phyloP scores from a whole-genome alignment of 2,888 invertebrate genomes.

The Oeneis ivallda region DNA sequence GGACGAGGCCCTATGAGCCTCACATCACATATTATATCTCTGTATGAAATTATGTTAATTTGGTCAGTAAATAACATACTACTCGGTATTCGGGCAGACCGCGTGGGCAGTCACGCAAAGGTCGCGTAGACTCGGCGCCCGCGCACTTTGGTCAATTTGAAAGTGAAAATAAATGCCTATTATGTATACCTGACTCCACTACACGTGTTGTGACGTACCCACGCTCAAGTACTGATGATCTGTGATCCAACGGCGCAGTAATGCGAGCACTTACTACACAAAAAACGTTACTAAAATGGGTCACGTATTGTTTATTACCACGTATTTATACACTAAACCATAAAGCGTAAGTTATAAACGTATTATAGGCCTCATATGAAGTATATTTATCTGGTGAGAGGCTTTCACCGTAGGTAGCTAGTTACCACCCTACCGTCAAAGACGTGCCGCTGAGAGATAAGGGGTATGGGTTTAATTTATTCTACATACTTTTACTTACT shows the following conservation, averaged over 20 bases:
- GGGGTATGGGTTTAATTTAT: no score
- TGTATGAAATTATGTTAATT: conserved; percentile 3
- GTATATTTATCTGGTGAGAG: no score
- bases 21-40: no score
- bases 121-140: neutral
- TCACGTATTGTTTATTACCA: neutral
- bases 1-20: no score
- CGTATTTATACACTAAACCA: neutral
- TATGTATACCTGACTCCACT: neutral
- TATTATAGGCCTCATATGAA: no score
- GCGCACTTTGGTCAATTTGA: conserved; percentile 1
- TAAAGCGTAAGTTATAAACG: neutral
- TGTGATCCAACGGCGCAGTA: neutral
- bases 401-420: no score
- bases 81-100: neutral
- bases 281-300: conserved; percentile 2
- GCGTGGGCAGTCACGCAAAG: conserved; percentile 9
- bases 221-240: neutral
- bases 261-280: neutral
- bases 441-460: no score
- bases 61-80: neutral
- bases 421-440: no score
- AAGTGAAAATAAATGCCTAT: neutral
- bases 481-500: no score
- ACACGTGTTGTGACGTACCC: neutral